Conservation (phyloP, 1,140 invertebrate genomes). For the Penaeus chinensis region DNA sequence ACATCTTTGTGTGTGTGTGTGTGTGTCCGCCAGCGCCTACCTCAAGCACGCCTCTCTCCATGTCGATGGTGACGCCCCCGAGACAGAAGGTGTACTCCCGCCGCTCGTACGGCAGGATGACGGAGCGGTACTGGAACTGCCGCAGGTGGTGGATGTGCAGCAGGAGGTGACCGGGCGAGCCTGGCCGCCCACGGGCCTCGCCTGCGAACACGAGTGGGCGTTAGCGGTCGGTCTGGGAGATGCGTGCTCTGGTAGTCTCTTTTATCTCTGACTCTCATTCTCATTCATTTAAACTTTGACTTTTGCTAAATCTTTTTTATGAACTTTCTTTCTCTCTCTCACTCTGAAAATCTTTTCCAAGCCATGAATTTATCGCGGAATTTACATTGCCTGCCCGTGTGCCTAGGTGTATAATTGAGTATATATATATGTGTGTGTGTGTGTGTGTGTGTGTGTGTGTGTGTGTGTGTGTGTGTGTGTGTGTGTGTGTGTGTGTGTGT, state of each 20-base stretch:
- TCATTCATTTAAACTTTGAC: too few species aligned
- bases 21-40: background rate
- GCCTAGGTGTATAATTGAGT: background rate
- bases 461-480: background rate
- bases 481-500: background rate
- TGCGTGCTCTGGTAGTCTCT: too few species aligned
- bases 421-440: constrained; percentile 13
- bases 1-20: too few species aligned
- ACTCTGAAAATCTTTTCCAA: background rate
- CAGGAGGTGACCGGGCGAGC: constrained; percentile 49
- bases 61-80: constrained; percentile 60
- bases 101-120: constrained; percentile 58
- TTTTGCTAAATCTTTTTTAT: too few species aligned
- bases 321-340: too few species aligned
- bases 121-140: constrained; percentile 56
- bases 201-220: background rate
- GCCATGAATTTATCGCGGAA: background rate
- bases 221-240: too few species aligned
- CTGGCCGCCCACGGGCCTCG: constrained; percentile 53
- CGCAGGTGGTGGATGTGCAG: constrained; percentile 55
- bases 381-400: background rate
- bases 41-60: constrained; percentile 56
- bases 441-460: constrained; percentile 1
- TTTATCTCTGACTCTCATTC: too few species aligned
- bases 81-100: constrained; percentile 60